These are phyloP conservation scores for Monochamus alternatus DNA, from an alignment of 2,888 invertebrate species.

Conservation along the genomic window DNA sequence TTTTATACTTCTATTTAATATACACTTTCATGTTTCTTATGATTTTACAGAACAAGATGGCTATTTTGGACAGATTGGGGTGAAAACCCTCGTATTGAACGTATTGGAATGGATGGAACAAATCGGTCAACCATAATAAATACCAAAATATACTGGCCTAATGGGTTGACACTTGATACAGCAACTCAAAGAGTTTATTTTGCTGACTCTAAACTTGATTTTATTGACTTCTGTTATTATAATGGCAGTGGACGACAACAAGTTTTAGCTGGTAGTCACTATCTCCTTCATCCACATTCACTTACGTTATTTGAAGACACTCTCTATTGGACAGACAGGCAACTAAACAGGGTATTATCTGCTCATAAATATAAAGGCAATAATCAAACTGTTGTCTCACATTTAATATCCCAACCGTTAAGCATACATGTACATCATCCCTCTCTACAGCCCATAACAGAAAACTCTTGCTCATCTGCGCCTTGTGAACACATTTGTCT, in stretches of 20 bases:
- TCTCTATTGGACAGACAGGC: constrained; percentile 96
- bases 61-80: constrained; percentile 99
- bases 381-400: constrained; percentile 95
- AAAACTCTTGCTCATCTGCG: constrained; percentile 83
- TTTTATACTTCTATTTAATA: constrained; percentile 6
- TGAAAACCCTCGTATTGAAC: constrained; percentile 95
- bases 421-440: constrained; percentile 97
- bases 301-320: constrained; percentile 96
- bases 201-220: constrained; percentile 97
- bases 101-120: constrained; percentile 96
- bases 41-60: constrained; percentile 78
- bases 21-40: neutral
- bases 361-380: constrained; percentile 92
- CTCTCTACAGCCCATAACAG: constrained; percentile 87
- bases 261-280: constrained; percentile 90
- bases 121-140: constrained; percentile 88
- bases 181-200: constrained; percentile 96
- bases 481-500: constrained; percentile 94
- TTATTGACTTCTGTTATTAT: constrained; percentile 98
- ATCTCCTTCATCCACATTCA: constrained; percentile 95
- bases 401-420: constrained; percentile 94
- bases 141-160: constrained; percentile 98
- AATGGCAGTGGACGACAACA: constrained; percentile 93
- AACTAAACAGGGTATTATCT: constrained; percentile 90
- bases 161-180: constrained; percentile 96